A percentile compares a stretch with the other conserved stretches of the same genome.
These are phyloP conservation scores for Anoncus sp. DNA, from an alignment of 2,888 invertebrate genomes.

Conservation along the genomic window DNA sequence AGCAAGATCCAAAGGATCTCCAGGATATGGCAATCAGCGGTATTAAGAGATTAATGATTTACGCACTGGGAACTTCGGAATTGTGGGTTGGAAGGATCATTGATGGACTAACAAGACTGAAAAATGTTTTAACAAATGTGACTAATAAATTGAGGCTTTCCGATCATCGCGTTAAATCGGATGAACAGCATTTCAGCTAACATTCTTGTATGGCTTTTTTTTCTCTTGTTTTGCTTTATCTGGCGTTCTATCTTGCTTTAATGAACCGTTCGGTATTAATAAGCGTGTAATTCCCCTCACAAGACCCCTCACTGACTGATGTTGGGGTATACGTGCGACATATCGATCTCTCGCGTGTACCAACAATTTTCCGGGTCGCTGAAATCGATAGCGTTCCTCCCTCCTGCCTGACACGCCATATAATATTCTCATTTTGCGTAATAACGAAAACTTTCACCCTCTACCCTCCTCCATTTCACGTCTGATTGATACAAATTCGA, in stretches of 20 bases:
- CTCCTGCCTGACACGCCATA: conserved; percentile 14
- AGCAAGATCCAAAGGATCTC: conserved; percentile 68
- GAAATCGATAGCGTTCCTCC: conserved; percentile 5
- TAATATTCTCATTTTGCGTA: conserved; percentile 44
- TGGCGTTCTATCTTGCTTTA: background rate
- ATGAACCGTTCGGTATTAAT: background rate
- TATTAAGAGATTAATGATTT: conserved; percentile 78
- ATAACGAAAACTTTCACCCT: conserved; percentile 67
- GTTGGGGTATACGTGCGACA: background rate
- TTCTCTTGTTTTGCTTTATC: conserved; percentile 43
- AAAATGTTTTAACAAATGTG: conserved; percentile 70
- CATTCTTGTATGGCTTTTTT: background rate
- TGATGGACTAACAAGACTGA: conserved; percentile 73
- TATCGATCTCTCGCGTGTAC: background rate
- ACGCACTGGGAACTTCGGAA: conserved; percentile 73
- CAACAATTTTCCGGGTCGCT: conserved; percentile 28
- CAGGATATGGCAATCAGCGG: conserved; percentile 70
- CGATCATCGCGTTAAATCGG: background rate
- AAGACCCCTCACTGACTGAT: background rate
- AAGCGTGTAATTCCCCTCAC: background rate
- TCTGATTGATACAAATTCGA: conserved; percentile 22
- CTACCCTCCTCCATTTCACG: conserved; percentile 52
- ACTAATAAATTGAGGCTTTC: conserved; percentile 66
- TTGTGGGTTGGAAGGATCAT: conserved; percentile 73
- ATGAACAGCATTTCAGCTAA: conserved; percentile 10